These are phyloP conservation scores for Enteromius viviparus DNA, from an alignment of 2,797 vertebrate genomes.

Conservation along the genomic window DNA sequence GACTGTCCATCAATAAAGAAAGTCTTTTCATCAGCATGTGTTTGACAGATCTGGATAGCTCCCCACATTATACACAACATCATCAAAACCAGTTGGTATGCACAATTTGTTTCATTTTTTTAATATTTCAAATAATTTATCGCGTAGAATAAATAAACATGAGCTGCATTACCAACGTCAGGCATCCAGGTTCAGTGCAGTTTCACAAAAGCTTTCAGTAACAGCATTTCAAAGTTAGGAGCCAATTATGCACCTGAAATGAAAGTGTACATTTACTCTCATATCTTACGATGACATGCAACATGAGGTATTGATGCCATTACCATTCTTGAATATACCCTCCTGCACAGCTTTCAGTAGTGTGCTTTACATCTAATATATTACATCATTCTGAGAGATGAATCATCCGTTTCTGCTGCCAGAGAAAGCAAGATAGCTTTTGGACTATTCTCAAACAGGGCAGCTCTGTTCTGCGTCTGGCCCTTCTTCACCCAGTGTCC, in stretches of 20 bases:
- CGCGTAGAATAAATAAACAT: conserved; percentile 3
- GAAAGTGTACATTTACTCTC: not conserved
- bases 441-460: conserved; percentile 96
- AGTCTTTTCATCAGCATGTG: not conserved
- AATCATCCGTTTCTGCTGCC: conserved; percentile 73
- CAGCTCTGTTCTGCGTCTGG: conserved; percentile 94
- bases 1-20: not conserved
- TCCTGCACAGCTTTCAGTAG: not conserved
- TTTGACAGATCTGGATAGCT: not conserved
- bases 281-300: not conserved
- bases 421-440: conserved; percentile 90
- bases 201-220: conserved; percentile 1
- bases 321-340: not conserved
- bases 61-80: not conserved
- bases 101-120: not conserved
- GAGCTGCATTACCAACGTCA: not conserved
- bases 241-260: not conserved
- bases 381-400: conserved; percentile 68
- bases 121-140: conserved; percentile 3
- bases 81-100: not conserved
- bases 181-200: not conserved
- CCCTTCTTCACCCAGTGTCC: conserved; percentile 99
- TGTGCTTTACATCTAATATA: not conserved
- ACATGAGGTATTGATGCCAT: not conserved
- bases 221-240: not conserved